Base-by-base conservation (phyloP, 2,888 invertebrate species). In the Drosophila meridiana region DNA sequence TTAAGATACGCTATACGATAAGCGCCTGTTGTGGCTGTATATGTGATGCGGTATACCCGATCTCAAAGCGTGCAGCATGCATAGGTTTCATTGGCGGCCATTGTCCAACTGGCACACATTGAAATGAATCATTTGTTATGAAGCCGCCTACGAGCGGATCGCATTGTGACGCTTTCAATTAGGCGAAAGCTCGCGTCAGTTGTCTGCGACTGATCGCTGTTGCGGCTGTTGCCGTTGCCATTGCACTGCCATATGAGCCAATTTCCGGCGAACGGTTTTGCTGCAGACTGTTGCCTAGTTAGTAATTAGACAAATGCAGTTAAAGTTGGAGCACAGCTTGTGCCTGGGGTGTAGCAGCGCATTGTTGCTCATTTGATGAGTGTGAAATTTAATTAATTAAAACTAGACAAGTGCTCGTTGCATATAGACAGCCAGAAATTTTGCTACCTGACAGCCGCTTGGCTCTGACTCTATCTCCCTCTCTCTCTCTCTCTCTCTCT, bases 381-480 rank as follows among this genome's bases (percentile, higher is more conserved):
- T 78, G 73, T 79, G 62, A 89, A 87, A 83, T 87, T 83, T 73
- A 89, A 83, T 87, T 89, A 87, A 89, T 89, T 87, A 85, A 87
- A 85, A 75, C 82, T 83, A 73, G 62, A 83, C 72, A 60, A 60
- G 56, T 66, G 69, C 62, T 70, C 58, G 68, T 52, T 67, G 64
- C 63, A 56, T 38, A 53, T 59, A 62, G 73, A 69, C 66, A 56
- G 52, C 43, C 57, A 45, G 56, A 47, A 47, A 55, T 48, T 26
- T 34, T 14, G 26, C 47, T 20, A 30, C 58, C 66, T 60, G 50
- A 34, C 63, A 66, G 42, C 52, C 53, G 36, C 20, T 20, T 20
- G 53, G 30, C 47, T 52, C 20, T 20, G 20, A 20, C 20, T 20
- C 0, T 20, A 20, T 20, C 20, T 20, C 20, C 20, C 20, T 20